Evolutionary conservation across 2,888 invertebrate genomes (phyloP).

Genomic region (Leptura quadrifasciata): DNA sequence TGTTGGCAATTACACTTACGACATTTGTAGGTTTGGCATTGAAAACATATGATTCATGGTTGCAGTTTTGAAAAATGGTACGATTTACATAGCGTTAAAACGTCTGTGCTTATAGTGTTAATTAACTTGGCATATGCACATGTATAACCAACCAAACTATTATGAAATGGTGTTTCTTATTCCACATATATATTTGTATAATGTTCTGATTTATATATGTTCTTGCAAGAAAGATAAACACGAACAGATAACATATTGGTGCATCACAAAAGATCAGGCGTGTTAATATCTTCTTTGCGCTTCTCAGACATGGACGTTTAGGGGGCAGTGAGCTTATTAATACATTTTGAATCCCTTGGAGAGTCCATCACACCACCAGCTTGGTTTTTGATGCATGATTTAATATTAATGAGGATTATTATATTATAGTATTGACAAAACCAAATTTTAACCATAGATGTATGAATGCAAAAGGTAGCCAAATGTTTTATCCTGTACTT

Average conservation of each 20-base stretch:
- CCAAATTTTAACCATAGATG: too few species aligned
- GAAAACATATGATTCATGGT: conserved; percentile 12
- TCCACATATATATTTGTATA: neutral
- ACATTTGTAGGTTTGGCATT: conserved; percentile 13
- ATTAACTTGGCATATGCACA: neutral
- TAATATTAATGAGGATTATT: too few species aligned
- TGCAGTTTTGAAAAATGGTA: neutral
- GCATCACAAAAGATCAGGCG: too few species aligned
- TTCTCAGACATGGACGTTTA: too few species aligned
- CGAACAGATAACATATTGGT: neutral
- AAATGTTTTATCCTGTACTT: too few species aligned
- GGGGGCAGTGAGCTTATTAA: too few species aligned
- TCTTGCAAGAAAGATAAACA: neutral
- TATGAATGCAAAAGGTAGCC: too few species aligned
- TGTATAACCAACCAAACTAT: neutral
- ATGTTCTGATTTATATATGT: neutral
- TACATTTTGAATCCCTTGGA: too few species aligned
- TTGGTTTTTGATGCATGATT: too few species aligned
- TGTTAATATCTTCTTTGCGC: too few species aligned
- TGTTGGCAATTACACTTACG: neutral
- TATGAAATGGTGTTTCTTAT: neutral
- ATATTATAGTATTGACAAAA: too few species aligned
- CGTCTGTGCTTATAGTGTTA: neutral
- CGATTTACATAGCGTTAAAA: neutral
- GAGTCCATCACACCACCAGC: too few species aligned